Base-by-base conservation (phyloP, 2,797 vertebrate genomes). In the Alectoris magna region DNA sequence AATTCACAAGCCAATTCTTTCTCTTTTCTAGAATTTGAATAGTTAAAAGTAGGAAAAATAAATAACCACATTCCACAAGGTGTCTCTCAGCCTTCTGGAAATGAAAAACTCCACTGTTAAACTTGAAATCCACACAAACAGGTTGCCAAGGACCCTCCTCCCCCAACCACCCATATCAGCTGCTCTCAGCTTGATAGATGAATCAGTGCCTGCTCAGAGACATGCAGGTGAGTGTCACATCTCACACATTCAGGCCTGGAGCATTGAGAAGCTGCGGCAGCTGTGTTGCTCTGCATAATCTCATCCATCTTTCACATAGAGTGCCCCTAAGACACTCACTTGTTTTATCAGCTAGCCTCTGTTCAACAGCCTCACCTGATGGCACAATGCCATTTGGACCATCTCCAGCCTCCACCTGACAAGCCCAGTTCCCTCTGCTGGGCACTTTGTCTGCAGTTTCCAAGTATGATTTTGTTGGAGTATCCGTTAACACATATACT, bases 61-160 rank as follows among this genome's bases (percentile, higher is more conserved):
- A 86, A 31, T 64, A 64, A 17, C 72, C 26, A 27, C 77, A 85
- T 88, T 91, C 88, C 93, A 91, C 78, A 79, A 88, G 64, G 66
- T 85, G 86, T 93, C 84, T 94, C 91, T 87, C 90, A 87, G 62
- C 27, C 55, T 81, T 82, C 71, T 87, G 86, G 58, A 81, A 92
- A 78, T 58, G 12, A 89, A 92, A 95, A 94, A 39, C 53, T 60
- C 34, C 36, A 55, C 51, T 34, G 51, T 24, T 56, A 13, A 14
- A 84, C 29, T 7, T 63, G 22, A 90, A 93, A 91, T 46, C 34
- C 9, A 48, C 1, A 0, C 58, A 71, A 83, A 70, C 14, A 64
- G 26, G 27, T 68, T 94, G 77, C 71, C 78, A 88, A 82, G 48
- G 22, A 1, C 51, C 16, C 58, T 86, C 60, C 77, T 90, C n/a